Percentiles rank a stretch among this genome's conserved stretches.
Evolutionary conservation across 2,888 invertebrate genomes (phyloP).

Genomic region (Baccha elongata): DNA sequence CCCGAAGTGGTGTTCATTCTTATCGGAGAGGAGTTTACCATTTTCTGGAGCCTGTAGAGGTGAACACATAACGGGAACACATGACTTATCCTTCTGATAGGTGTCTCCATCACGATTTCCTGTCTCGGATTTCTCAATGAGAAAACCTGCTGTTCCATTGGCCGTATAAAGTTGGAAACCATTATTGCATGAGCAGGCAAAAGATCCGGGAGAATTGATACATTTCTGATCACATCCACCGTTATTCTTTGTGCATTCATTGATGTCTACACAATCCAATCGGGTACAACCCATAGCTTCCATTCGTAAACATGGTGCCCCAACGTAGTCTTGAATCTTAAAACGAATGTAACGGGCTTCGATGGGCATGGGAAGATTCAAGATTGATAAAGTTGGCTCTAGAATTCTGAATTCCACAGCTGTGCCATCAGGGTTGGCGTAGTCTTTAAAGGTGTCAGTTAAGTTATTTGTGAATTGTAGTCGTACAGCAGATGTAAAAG

Average conservation of each 20-base stretch:
- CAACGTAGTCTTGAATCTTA: conserved; percentile 93
- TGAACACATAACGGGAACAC: conserved; percentile 96
- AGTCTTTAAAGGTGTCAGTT: conserved; percentile 94
- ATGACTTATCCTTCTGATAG: conserved; percentile 95
- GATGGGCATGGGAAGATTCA: conserved; percentile 94
- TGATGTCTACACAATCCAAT: conserved; percentile 93
- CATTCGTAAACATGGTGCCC: conserved; percentile 93
- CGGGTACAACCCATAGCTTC: conserved; percentile 97
- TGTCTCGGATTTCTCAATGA: conserved; percentile 90
- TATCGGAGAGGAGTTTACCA: conserved; percentile 91
- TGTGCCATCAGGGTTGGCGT: conserved; percentile 95
- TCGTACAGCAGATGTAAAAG: conserved; percentile 94
- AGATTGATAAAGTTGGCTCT: conserved; percentile 94
- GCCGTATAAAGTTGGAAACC: conserved; percentile 94
- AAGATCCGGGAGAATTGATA: conserved; percentile 94
- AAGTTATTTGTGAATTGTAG: conserved; percentile 93
- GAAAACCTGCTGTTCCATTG: conserved; percentile 95
- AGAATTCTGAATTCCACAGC: conserved; percentile 95
- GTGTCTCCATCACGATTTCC: conserved; percentile 95
- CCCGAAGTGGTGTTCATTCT: conserved; percentile 92
- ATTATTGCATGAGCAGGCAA: conserved; percentile 93
- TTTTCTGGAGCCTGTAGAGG: conserved; percentile 90
- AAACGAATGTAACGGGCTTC: conserved; percentile 95
- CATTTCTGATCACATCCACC: conserved; percentile 97
- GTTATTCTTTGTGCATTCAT: conserved; percentile 93